Base-by-base conservation (phyloP, 2,113 vertebrate genomes). In the Chaetodon auriga region DNA sequence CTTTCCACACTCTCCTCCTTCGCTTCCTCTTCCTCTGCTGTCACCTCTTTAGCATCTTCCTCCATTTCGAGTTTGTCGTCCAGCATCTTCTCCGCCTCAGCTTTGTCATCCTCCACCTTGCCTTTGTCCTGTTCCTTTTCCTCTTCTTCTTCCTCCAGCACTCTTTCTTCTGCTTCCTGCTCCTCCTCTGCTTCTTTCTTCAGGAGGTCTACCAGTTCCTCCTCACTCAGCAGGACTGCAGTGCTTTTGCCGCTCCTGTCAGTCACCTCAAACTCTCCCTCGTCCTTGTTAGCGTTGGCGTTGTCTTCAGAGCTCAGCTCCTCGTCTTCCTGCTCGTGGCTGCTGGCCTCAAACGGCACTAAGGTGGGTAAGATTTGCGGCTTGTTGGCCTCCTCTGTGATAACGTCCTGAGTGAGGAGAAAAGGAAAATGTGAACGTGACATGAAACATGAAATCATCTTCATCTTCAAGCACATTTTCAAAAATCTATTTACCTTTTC, bases 201-300 rank as follows among this genome's bases (percentile, higher is more conserved):
- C 30, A 94, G 82, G 45, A 95, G 91, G 19, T 90, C 82, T 1
- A 81, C 82, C 63, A 95, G 68, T 72, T 93, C 93, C 51, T 94
- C 93, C 25, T 95, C 91, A 51, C 93, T 95, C 73, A 95, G 35
- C 49, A 95, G 86, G 41, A 95, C 87, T 8, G 94, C 92, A 12
- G 77, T 53, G 61, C 78, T 83, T 76, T 87, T 85, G 19, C 83
- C 79, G 4, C 68, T 85, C 46, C 53, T 70, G 38, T 85, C 68
- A 6, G 82, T 21, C 21, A 12, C 80, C 35, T 88, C 61, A 49
- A 81, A 25, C 7, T 51, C 76, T 70, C 70, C 72, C 11, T 82
- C 69, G 2, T 82, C 81, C 53, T 79, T 82, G 19, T 83, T 81
- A 19, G 60, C 43, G 5, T 88, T 87, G 25, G 64, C 73, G 0